Evolutionary conservation across 2,113 vertebrate species (phyloP).

Genomic region (Siniperca chuatsi): DNA sequence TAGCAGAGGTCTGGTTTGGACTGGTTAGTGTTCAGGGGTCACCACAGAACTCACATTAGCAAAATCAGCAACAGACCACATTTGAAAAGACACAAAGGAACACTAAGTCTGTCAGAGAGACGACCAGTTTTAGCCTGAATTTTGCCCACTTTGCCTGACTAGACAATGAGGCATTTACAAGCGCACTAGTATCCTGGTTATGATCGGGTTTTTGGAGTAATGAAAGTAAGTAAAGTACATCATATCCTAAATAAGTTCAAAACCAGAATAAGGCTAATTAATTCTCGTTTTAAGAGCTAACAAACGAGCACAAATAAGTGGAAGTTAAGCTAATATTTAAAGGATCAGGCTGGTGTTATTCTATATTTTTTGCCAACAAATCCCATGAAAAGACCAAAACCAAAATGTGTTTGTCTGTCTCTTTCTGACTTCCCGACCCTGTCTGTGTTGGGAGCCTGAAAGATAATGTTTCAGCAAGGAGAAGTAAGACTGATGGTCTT

Average conservation of each 20-base stretch:
- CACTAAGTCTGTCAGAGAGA: neutral
- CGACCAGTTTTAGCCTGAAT: neutral
- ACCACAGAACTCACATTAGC: conserved; percentile 47
- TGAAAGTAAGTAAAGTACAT: neutral
- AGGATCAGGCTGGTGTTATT: neutral
- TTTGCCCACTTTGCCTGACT: neutral
- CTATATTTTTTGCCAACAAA: neutral
- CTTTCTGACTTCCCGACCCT: neutral
- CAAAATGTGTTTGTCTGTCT: too few species aligned
- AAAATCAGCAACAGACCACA: conserved; percentile 42
- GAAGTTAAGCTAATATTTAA: neutral
- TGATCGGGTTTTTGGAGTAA: neutral
- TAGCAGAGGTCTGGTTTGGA: conserved; percentile 42
- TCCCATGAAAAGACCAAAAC: neutral
- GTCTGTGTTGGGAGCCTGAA: neutral
- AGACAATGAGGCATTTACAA: neutral
- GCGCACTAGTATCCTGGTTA: neutral
- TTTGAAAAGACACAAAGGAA: conserved; percentile 17
- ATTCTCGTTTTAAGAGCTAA: neutral
- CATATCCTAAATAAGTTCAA: neutral
- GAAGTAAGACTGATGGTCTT: neutral
- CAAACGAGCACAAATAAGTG: neutral
- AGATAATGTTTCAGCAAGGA: neutral
- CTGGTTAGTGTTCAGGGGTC: conserved; percentile 44
- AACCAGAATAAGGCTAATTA: neutral